Evolutionary conservation across 2,888 invertebrate species (phyloP), one percentile per base, ranked within the genome.

Genomic region (Zeuzera pyrina): DNA sequence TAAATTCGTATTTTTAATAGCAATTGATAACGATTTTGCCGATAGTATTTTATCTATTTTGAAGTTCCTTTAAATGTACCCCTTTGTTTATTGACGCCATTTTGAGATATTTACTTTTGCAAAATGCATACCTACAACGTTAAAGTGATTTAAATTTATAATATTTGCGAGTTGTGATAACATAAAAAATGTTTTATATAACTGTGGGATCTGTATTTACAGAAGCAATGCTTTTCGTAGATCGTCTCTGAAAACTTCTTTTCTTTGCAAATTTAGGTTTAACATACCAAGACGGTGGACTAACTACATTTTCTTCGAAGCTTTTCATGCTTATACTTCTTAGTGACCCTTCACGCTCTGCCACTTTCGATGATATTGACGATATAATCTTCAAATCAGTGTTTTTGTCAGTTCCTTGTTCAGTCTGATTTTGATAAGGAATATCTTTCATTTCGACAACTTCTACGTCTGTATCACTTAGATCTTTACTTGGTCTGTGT

Each of bases 231-330:
- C 63, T 74, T 39, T 62, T 69, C 2, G 72, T 67, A 4, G 85
- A 67, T 34, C 63, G 69, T 31, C 78, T 66, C 27, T 74, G 62
- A 29, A 85, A 84, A 49, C 76, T 74, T 51, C 59, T 77, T 50
- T 71, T 74, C 52, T 84, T 86, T 22, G 66, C 52, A 49, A 87
- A 87, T 39, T 72, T 71, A 2, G 87, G 86, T 40, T 84, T 84
- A 1, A 73, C 59, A 43, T 78, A 85, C 85, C 86, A 86, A 1
- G 85, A 84, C 2, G 85, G 85, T 0, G 84, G 85, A 35, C 61
- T 68, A 1, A 81, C 64, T 5, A 70, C 48, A 28, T 44, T 61
- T 16, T 66, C 70, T 43, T 83, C 71, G 15, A 73, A 61, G 38
- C 76, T 74, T 47, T 73, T 71, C 54, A 79, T 70, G 43, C 70